Evolutionary conservation across 2,888 invertebrate genomes (phyloP), one percentile per base, ranked within the genome.

Genomic region (Drosophila mimica): DNA sequence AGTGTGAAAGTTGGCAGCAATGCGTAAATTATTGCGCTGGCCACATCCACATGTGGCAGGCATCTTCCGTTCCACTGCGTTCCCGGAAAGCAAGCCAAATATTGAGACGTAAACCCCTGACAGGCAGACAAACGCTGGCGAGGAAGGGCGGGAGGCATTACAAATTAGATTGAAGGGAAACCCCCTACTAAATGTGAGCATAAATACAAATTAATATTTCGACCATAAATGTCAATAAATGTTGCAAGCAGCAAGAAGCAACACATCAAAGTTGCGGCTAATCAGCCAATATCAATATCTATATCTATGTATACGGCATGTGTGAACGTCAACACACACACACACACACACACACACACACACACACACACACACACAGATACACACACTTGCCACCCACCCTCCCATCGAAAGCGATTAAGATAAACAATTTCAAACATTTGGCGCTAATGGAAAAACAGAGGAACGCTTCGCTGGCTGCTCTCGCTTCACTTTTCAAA

Each of bases 391-490:
- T n/a, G n/a, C n/a, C n/a, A n/a, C 6, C 33, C 13, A 17, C 1
- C 33, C n/a, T n/a, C 6, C 25, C 78, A 79, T 70, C 81, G 68
- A 79, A 79, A 75, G 62, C 88, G 83, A 83, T 83, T 83, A 88
- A 83, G 83, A 88, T 83, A 82, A 83, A 82, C 85, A 88, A 82
- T 83, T 85, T 81, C 67, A 56, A 74, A 58, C 80, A 80, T 83
- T 82, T 83, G 70, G 68, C 81, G 77, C 74, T 80, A 81, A 81
- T 81, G 81, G 83, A 81, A 81, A 80, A 76, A 67, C 73, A 69
- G 70, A 71, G 62, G 61, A 54, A 36, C 6, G 34, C 28, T 51
- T 51, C 28, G 36, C 36, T 31, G 54, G 25, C 43, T 60, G 43
- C 46, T 15, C 15, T 15, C 8, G 25, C 46, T 25, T 46, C 15